phyloP scores from a whole-genome alignment of 2,113 vertebrate species.

The Xerus inauris region DNA sequence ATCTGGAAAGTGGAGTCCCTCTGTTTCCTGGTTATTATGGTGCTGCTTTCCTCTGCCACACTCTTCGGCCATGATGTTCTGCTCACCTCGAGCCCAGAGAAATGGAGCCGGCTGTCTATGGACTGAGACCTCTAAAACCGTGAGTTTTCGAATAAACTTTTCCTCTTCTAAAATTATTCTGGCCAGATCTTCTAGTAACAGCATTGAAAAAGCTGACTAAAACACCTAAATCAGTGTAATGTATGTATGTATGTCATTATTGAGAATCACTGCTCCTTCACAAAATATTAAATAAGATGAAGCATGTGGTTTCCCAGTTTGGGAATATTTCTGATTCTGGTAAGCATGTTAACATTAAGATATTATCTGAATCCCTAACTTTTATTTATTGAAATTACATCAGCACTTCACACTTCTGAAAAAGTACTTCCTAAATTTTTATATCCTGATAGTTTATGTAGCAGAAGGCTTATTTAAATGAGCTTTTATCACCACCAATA shows the following conservation, averaged over 20 bases:
- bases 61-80: too few relatives aligned
- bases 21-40: too few relatives aligned
- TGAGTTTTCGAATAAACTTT: too few relatives aligned
- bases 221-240: neutral
- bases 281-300: neutral
- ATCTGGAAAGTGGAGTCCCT: too few relatives aligned
- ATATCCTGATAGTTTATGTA: neutral
- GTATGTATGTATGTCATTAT: neutral
- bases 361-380: neutral
- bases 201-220: too few relatives aligned
- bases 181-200: too few relatives aligned
- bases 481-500: neutral
- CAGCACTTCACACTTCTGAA: neutral
- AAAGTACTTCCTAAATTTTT: neutral
- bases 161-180: too few relatives aligned
- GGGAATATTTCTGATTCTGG: neutral
- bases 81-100: too few relatives aligned
- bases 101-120: too few relatives aligned
- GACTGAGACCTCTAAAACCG: too few relatives aligned
- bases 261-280: neutral
- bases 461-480: neutral
- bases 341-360: constrained; percentile 26
- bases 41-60: too few relatives aligned
- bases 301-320: neutral
- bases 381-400: neutral